Percentiles rank a stretch among this genome's conserved stretches.
Conservation (phyloP, 92 coral and sea anemone genomes). For the Ricordea florida region DNA sequence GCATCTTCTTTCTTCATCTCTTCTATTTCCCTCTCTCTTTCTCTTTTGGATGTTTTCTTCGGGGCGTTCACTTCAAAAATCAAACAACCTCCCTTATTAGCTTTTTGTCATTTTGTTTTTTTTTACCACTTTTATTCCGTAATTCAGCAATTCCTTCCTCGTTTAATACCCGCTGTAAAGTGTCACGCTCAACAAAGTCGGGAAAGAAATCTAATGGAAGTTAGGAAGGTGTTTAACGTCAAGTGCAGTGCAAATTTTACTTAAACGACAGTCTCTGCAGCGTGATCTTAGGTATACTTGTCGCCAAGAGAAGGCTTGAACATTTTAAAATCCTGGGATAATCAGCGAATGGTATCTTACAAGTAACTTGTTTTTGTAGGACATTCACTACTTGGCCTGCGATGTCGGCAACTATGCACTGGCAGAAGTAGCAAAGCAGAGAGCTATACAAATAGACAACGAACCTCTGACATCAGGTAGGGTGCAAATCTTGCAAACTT, state of each 20-base stretch:
- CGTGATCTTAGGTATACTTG: background rate
- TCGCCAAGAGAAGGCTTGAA: background rate
- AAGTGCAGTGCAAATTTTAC: too few species aligned
- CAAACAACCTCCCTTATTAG: too few species aligned
- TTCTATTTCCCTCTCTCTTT: background rate
- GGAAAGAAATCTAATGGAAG: too few species aligned
- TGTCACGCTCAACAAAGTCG: too few species aligned
- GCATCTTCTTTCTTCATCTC: background rate
- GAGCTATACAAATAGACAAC: slow-evolving; percentile 92
- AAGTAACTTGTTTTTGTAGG: slow-evolving; percentile 45
- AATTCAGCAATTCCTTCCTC: too few species aligned
- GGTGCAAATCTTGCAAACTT: background rate
- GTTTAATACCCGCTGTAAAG: too few species aligned
- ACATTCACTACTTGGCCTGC: slow-evolving; percentile 87
- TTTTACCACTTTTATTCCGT: too few species aligned
- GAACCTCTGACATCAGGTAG: slow-evolving; percentile 91
- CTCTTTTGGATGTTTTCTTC: background rate
- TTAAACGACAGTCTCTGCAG: too few species aligned
- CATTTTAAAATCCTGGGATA: too few species aligned
- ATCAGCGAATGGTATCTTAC: too few species aligned
- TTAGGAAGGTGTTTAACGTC: too few species aligned
- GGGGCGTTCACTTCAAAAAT: background rate
- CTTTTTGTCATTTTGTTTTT: too few species aligned
- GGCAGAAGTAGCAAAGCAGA: slow-evolving; percentile 93
- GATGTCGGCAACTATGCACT: slow-evolving; percentile 86